Base-by-base conservation (phyloP, 2,113 vertebrate genomes). In the Podiceps cristatus region DNA sequence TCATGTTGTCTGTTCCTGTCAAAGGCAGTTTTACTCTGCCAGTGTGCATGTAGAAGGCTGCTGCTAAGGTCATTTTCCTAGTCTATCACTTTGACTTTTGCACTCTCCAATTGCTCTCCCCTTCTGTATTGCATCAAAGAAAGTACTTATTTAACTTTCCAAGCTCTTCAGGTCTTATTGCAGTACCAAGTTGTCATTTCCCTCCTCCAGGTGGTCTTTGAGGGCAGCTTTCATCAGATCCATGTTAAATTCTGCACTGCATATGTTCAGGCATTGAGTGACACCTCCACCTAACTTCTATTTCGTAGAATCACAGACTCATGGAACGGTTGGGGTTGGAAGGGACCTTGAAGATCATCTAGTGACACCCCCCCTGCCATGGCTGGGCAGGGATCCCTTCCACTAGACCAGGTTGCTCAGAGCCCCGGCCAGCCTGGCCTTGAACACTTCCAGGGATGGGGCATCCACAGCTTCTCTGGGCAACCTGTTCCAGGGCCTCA, bases 41-140 rank as follows among this genome's bases (percentile, higher is more conserved):
- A 50, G 16, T 20, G 52, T 77, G n/a, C 24, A 18, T 19, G 66
- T 31, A 71, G 80, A 77, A 86, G 35, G 71, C n/a, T 66, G 77
- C 24, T n/a, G 73, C 93, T 72, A 45, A 92, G 74, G 84, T 94
- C 29, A 69, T 90, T 94, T 87, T 91, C 66, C 44, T 66, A n/a
- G 40, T 90, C 81, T 50, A 62, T 93, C 68, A 83, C 86, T 95
- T 88, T 79, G 75, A 79, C 75, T 96, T 92, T 83, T 76, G 83
- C 86, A 81, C n/a, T 62, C 45, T 47, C 8, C 45, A 55, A 27
- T 52, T 58, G 10, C 45, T 92, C 17, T 91, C 29, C 63, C 42
- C 24, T 87, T 87, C 63, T 64, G 27, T 37, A 42, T 47, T 84
- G 17, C 31, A 68, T 31, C 40, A 69, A 66, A 83, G 5, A 66